These are phyloP conservation scores for Fringilla coelebs DNA, from an alignment of 2,797 vertebrate genomes.

Conservation along the genomic window DNA sequence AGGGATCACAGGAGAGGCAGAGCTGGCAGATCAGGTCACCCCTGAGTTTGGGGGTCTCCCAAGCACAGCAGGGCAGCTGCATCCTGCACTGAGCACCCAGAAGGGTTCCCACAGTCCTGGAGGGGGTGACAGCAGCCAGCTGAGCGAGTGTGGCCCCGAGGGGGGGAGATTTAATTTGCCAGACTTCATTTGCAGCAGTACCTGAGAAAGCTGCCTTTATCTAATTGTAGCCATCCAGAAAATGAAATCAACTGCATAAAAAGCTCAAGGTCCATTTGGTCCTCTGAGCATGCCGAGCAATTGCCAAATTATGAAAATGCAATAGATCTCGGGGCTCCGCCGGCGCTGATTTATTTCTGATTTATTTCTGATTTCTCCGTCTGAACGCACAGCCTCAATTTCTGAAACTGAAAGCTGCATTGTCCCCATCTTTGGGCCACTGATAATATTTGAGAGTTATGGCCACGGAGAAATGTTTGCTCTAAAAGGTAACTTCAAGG, in stretches of 20 bases:
- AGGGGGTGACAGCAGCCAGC: not conserved
- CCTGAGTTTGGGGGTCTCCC: not conserved
- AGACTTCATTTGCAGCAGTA: not conserved
- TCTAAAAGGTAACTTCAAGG: conserved; percentile 15
- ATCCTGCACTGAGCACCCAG: accelerated
- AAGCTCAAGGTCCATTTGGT: not conserved
- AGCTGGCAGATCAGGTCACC: not conserved
- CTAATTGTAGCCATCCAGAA: conserved; percentile 31
- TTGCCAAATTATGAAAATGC: conserved; percentile 16
- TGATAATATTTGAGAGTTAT: conserved; percentile 27
- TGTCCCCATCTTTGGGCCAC: not conserved
- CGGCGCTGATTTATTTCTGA: not conserved
- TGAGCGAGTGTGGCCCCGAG: not conserved
- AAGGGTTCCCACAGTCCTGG: accelerated
- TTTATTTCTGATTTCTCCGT: not conserved
- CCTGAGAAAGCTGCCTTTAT: conserved; percentile 16
- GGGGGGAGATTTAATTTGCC: not conserved
- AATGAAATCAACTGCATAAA: conserved; percentile 23
- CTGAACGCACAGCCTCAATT: not conserved
- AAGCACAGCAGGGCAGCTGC: not conserved
- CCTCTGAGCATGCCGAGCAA: not conserved
- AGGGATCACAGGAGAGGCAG: not conserved
- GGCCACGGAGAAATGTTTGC: not conserved
- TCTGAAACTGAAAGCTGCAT: not conserved
- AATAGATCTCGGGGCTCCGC: not conserved